Evolutionary conservation across 2,113 vertebrate genomes (phyloP), one percentile per base, ranked within the genome.

Genomic region (Phrynocephalus versicolor): DNA sequence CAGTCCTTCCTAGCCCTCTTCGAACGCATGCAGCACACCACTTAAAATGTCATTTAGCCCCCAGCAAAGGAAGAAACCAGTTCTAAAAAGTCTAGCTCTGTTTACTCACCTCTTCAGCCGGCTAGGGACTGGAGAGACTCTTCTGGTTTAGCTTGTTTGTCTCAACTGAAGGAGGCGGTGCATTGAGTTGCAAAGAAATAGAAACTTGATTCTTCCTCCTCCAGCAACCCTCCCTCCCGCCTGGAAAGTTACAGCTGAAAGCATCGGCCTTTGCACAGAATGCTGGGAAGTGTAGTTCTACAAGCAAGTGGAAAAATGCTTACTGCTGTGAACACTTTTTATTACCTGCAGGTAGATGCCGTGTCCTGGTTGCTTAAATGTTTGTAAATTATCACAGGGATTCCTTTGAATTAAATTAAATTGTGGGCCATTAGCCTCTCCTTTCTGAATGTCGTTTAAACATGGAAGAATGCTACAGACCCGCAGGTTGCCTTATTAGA

Each of bases 231-330:
- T 65, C 64, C 23, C 25, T 9, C 82, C 35, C 35, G 1, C 35
- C 70, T 73, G 58, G 84, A 30, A 57, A 0, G 1, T 64, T 58
- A 12, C 65, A 72, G 57, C 58, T 27, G 62, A 1, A 62, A 35
- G 39, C 41, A 21, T 58, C n/a, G 62, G 35, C 58, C 83, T 19
- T 57, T 62, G 12, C 2, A 18, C n/a, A 14, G 65, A 13, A 65
- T 73, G 30, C 77, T 60, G 86, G 88, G 82, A 80, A 12, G 6
- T 72, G 87, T 64, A 85, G 85, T 84, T 77, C 35, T 41, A 2
- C 3, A 10, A 16, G 8, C 2, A 19, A 3, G 18, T 5, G 25
- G 37, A 23, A 6, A 9, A 35, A 55, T 6, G 30, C 69, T 72
- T 37, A 23, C 51, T 81, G 23, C 45, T 45, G 3, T 8, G 4